Percentiles rank a stretch among this genome's conserved stretches.
Conservation (phyloP, 37 sponge, comb jelly and placozoan species). For the Cladorhizidae sp. region DNA sequence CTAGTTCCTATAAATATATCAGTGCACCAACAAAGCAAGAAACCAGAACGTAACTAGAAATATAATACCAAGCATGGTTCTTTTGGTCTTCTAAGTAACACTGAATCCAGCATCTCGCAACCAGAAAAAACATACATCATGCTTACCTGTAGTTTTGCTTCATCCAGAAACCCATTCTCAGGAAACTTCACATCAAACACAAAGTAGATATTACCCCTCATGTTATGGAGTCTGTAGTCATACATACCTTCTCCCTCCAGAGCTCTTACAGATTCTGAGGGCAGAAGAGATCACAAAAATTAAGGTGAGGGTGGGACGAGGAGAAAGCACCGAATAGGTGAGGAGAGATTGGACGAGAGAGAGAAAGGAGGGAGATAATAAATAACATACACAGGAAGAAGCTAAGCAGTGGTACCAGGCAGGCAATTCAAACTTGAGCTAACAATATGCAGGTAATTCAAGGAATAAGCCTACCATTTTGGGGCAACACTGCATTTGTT, state of each 20-base stretch:
- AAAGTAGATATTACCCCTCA: conserved; percentile 90
- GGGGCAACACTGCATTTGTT: too few species aligned
- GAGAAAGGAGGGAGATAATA: too few species aligned
- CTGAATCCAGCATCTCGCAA: too few species aligned
- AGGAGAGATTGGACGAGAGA: not conserved
- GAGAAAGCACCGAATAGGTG: too few species aligned
- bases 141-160: conserved; percentile 44
- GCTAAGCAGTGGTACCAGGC: too few species aligned
- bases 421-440: too few species aligned
- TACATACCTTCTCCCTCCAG: conserved; percentile 87
- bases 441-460: too few species aligned
- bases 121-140: not conserved
- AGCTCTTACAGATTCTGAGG: conserved; percentile 55
- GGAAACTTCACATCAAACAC: conserved; percentile 89
- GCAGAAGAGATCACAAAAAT: not conserved
- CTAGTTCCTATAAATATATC: conserved; percentile 38
- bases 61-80: too few species aligned
- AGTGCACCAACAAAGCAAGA: not conserved
- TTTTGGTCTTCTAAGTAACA: too few species aligned
- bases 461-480: too few species aligned
- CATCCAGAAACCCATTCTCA: conserved; percentile 36
- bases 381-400: too few species aligned
- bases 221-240: conserved; percentile 14
- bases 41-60: not conserved
- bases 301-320: too few species aligned